These are phyloP conservation scores for Lasiurus borealis DNA, from an alignment of 2,113 vertebrate genomes.

Conservation along the genomic window DNA sequence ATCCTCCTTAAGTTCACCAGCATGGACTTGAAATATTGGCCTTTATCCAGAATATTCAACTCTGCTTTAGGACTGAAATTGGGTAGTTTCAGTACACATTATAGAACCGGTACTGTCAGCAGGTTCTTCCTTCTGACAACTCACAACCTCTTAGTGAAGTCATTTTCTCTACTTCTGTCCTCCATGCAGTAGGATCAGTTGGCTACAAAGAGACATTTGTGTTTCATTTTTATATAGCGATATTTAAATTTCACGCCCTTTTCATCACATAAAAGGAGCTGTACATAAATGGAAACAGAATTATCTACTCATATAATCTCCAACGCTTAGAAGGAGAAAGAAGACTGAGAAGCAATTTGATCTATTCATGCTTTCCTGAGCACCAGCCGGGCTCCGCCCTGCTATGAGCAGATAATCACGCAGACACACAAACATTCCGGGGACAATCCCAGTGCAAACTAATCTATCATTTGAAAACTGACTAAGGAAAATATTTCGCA, in stretches of 20 bases:
- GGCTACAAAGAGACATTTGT: background rate
- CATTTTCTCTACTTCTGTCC: slow-evolving; percentile 29
- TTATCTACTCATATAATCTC: slow-evolving; percentile 34
- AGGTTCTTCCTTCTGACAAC: slow-evolving; percentile 19
- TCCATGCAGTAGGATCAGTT: background rate
- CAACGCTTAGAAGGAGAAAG: slow-evolving; percentile 54
- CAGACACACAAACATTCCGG: slow-evolving; percentile 52
- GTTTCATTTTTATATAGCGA: slow-evolving; percentile 24
- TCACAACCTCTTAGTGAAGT: background rate
- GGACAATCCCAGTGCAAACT: slow-evolving; percentile 59
- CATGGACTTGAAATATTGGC: slow-evolving; percentile 25
- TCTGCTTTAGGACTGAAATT: background rate
- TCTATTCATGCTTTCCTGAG: slow-evolving; percentile 40
- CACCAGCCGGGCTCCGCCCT: slow-evolving; percentile 14
- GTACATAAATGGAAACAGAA: slow-evolving; percentile 61
- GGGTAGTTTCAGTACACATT: background rate
- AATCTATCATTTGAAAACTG: slow-evolving; percentile 68
- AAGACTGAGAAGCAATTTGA: slow-evolving; percentile 48
- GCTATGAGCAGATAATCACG: slow-evolving; percentile 44
- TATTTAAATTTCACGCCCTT: slow-evolving; percentile 52
- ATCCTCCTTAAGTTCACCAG: background rate
- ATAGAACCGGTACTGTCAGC: background rate
- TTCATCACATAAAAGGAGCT: slow-evolving; percentile 38
- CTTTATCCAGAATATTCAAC: background rate
- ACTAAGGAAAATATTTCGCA: slow-evolving; percentile 73